These are phyloP conservation scores for Agonopterix heracliana DNA, from an alignment of 2,888 invertebrate species.

Conservation along the genomic window DNA sequence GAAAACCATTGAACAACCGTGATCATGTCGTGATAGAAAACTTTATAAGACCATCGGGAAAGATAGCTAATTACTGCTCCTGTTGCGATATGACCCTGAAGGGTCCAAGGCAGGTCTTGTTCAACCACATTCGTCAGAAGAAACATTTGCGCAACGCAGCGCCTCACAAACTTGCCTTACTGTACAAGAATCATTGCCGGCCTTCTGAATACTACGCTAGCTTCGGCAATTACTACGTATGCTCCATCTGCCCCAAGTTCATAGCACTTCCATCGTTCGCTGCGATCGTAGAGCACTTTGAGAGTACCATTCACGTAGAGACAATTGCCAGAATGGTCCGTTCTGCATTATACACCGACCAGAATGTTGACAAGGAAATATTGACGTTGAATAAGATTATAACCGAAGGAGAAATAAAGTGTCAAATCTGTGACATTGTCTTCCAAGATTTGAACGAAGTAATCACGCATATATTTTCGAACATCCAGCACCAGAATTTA, in stretches of 20 bases:
- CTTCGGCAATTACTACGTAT: conserved; percentile 64
- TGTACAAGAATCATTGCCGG: conserved; percentile 61
- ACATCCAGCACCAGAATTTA: conserved; percentile 46
- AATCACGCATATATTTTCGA: conserved; percentile 45
- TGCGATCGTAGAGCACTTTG: conserved; percentile 62
- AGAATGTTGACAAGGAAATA: conserved; percentile 31
- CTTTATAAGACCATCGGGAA: conserved; percentile 63
- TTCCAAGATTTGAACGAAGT: conserved; percentile 41
- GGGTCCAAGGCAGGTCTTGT: conserved; percentile 62
- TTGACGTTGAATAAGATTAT: conserved; percentile 38
- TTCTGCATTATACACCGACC: conserved; percentile 42
- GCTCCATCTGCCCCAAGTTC: conserved; percentile 53
- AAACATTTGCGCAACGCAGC: conserved; percentile 67
- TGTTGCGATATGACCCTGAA: conserved; percentile 68
- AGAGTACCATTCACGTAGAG: conserved; percentile 50
- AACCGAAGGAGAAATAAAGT: conserved; percentile 30
- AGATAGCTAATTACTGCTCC: conserved; percentile 59
- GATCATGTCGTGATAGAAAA: conserved; percentile 68
- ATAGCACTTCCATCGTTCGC: conserved; percentile 60
- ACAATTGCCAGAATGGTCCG: conserved; percentile 49
- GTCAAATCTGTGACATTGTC: conserved; percentile 40
- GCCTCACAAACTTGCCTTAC: conserved; percentile 49
- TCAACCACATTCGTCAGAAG: conserved; percentile 68
- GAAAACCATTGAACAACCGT: conserved; percentile 53
- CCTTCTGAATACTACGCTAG: conserved; percentile 65